phyloP scores from a whole-genome alignment of 2,888 invertebrate genomes.

The Odontothrips loti region DNA sequence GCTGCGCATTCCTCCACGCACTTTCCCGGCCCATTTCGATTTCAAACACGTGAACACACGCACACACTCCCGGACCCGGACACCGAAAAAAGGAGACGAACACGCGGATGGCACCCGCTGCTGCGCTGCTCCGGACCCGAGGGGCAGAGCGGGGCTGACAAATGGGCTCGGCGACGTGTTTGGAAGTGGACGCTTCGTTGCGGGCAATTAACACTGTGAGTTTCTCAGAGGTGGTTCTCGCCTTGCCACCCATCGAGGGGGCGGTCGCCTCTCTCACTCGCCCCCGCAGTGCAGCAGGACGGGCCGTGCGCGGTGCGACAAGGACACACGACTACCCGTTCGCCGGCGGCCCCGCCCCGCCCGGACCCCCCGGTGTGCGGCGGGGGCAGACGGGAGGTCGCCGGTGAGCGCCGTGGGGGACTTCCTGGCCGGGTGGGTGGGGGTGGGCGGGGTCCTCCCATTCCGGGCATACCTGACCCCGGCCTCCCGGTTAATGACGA shows the following conservation, averaged over 20 bases:
- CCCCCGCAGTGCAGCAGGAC: too few species aligned
- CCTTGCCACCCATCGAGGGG: neutral
- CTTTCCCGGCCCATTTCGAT: neutral
- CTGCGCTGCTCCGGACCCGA: neutral
- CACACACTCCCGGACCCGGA: neutral
- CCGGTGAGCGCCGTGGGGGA: neutral
- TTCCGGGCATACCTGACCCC: too few species aligned
- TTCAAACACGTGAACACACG: neutral
- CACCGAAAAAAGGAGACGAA: neutral
- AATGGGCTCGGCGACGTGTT: neutral
- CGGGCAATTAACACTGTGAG: neutral
- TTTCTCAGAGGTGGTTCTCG: neutral
- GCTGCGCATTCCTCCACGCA: too few species aligned
- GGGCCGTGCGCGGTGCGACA: neutral
- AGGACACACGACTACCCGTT: neutral
- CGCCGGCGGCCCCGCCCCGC: neutral
- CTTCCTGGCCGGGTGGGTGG: neutral
- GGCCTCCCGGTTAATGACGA: too few species aligned
- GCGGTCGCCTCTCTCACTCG: neutral
- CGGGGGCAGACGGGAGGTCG: conserved; percentile 1
- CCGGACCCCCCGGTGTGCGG: neutral
- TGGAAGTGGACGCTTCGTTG: conserved; percentile 14
- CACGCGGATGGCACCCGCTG: neutral
- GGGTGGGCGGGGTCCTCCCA: too few species aligned
- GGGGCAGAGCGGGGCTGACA: neutral